Conservation (phyloP, 2,113 vertebrate species). For the Notothenia rossii region DNA sequence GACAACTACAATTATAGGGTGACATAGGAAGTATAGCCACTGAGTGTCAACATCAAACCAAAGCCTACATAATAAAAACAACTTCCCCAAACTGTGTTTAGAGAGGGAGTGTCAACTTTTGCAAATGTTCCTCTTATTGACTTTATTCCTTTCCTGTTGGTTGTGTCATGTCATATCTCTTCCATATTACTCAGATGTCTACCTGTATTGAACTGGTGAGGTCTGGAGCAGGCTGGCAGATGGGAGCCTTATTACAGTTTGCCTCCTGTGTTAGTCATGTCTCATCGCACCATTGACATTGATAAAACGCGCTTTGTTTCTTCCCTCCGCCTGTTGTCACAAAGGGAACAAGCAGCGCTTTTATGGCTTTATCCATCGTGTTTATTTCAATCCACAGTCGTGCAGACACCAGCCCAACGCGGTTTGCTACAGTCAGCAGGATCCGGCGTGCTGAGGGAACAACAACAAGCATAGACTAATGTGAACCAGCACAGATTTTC, state of each 20-base stretch:
- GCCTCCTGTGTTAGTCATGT: constrained; percentile 79
- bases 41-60: background rate
- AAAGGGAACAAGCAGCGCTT: constrained; percentile 74
- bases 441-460: constrained; percentile 42
- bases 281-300: constrained; percentile 77
- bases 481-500: constrained; percentile 41
- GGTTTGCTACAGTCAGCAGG: constrained; percentile 46
- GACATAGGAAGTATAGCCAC: background rate
- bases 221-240: constrained; percentile 61
- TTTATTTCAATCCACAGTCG: constrained; percentile 72
- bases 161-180: background rate
- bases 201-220: constrained; percentile 32
- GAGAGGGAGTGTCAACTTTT: background rate
- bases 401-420: constrained; percentile 54
- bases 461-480: constrained; percentile 51
- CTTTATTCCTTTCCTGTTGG: background rate
- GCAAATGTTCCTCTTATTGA: background rate
- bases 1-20: background rate
- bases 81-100: background rate
- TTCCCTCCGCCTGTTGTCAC: constrained; percentile 60
- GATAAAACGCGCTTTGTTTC: constrained; percentile 77
- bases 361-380: constrained; percentile 71
- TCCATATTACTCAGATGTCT: constrained; percentile 2
- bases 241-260: constrained; percentile 72
- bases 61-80: background rate